Evolutionary conservation across 2,888 invertebrate species (phyloP).

Genomic region (Sminthurides aquaticus): DNA sequence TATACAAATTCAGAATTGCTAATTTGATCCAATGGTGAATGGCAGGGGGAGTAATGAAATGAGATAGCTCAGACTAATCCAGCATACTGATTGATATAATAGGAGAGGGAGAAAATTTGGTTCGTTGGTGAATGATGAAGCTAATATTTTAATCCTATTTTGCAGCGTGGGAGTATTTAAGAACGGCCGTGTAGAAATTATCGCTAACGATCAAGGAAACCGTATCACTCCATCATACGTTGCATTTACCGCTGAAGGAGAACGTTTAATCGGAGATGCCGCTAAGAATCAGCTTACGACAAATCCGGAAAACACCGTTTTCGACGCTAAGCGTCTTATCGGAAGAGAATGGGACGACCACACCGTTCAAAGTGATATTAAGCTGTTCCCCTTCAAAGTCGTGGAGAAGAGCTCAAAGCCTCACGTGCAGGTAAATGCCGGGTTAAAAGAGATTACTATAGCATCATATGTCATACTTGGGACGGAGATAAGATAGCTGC

Average conservation of each 20-base stretch:
- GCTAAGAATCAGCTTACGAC: conserved; percentile 98
- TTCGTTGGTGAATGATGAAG: neutral
- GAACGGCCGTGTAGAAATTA: conserved; percentile 95
- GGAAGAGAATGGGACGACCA: conserved; percentile 89
- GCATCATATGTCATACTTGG: too few species aligned
- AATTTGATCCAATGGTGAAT: too few species aligned
- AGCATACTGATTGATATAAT: too few species aligned
- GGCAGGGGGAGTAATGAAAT: too few species aligned
- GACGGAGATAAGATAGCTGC: too few species aligned
- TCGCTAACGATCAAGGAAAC: conserved; percentile 98
- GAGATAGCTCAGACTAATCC: too few species aligned
- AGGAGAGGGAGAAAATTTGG: neutral
- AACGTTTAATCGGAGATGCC: conserved; percentile 94
- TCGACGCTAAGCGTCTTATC: conserved; percentile 96
- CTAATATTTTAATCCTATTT: too few species aligned
- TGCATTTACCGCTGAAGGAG: conserved; percentile 90
- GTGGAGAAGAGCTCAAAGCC: conserved; percentile 91
- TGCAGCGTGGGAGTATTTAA: conserved; percentile 88
- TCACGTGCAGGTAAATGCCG: conserved; percentile 58
- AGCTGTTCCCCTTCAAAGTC: conserved; percentile 95
- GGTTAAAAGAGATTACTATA: too few species aligned
- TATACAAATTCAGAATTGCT: too few species aligned
- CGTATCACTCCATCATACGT: conserved; percentile 97
- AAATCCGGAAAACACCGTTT: conserved; percentile 98
- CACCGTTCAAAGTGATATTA: conserved; percentile 89